These are phyloP conservation scores for Sycophila sp. DNA, from an alignment of 1,140 invertebrate species.

Conservation along the genomic window DNA sequence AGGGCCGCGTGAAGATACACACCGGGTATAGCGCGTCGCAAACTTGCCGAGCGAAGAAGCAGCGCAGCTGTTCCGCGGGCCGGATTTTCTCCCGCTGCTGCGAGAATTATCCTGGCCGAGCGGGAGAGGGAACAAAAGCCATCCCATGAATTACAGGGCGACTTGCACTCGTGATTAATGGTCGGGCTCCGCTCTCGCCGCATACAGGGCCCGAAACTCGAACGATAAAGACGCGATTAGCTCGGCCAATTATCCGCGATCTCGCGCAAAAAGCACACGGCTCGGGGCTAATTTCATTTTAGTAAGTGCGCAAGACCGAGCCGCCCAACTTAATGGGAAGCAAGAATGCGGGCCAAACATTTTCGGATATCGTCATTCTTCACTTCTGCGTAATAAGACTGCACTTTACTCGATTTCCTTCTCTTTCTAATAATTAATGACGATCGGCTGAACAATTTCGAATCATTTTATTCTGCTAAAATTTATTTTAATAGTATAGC, in stretches of 20 bases:
- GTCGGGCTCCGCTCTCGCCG: background rate
- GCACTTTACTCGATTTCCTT: background rate
- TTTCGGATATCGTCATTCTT: constrained; percentile 7
- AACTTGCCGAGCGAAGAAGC: no score
- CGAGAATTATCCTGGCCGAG: constrained; percentile 12
- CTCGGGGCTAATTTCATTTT: constrained; percentile 20
- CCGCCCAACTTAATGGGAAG: background rate
- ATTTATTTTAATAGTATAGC: no score
- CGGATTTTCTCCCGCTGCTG: background rate
- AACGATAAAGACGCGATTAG: constrained; percentile 30
- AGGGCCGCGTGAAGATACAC: background rate
- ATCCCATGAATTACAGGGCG: constrained; percentile 23
- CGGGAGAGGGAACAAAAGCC: constrained; percentile 17
- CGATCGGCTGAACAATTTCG: no score
- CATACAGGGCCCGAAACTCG: background rate
- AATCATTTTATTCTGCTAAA: no score
- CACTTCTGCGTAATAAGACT: no score
- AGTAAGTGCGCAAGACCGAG: background rate
- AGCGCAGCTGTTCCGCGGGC: background rate
- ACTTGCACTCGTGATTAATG: constrained; percentile 21
- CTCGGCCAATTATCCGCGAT: constrained; percentile 19
- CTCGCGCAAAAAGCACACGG: constrained; percentile 8
- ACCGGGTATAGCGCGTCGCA: background rate
- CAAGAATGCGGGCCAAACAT: constrained; percentile 7
- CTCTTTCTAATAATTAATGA: no score